Evolutionary conservation across 2,113 vertebrate genomes (phyloP).

Genomic region (Baryphthengus martii): DNA sequence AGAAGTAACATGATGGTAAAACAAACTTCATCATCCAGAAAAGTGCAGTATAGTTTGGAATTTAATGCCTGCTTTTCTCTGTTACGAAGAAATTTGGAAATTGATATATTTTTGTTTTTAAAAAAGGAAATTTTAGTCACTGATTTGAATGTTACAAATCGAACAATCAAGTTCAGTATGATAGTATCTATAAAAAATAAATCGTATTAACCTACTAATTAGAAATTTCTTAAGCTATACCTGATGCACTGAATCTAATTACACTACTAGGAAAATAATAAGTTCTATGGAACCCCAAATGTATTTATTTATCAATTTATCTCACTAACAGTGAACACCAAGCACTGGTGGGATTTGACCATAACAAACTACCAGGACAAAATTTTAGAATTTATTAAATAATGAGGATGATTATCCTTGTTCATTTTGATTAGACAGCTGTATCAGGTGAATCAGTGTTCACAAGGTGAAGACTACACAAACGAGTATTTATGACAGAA

Average conservation of each 20-base stretch:
- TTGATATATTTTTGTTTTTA: not conserved
- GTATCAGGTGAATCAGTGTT: not conserved
- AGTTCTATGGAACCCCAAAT: not conserved
- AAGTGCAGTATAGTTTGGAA: not conserved
- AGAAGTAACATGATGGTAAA: not conserved
- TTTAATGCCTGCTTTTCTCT: not conserved
- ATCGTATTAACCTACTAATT: not conserved
- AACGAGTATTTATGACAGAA: not conserved
- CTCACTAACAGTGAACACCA: not conserved
- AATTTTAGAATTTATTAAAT: not conserved
- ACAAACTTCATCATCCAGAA: not conserved
- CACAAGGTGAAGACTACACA: not conserved
- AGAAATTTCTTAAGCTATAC: not conserved
- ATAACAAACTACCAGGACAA: not conserved
- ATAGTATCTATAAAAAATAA: not conserved
- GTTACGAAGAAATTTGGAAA: not conserved
- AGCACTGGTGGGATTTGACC: not conserved
- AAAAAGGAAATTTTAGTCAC: not conserved
- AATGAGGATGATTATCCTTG: not conserved
- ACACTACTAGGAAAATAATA: not conserved
- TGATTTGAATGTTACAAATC: not conserved
- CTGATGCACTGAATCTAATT: not conserved
- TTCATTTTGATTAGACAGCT: not conserved
- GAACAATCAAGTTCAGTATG: not conserved
- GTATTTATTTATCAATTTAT: not conserved